Conservation (phyloP, 92 coral and sea anemone species). For the Diadumene lineata region DNA sequence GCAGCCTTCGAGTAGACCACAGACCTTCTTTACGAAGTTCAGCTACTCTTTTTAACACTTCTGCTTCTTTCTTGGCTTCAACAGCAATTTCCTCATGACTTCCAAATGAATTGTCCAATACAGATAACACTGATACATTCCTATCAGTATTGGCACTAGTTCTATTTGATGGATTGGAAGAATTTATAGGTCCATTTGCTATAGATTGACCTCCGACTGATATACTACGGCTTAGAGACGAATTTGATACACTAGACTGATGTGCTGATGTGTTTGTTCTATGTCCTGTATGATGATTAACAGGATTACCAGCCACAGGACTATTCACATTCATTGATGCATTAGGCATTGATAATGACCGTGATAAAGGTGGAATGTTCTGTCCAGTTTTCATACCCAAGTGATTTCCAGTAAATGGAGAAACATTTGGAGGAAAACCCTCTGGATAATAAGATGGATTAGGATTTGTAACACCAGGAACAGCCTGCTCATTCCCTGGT, state of each 20-base stretch:
- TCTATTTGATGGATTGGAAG: conserved; percentile 11
- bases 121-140: conserved; percentile 74
- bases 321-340: conserved; percentile 40
- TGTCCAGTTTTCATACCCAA: conserved; percentile 55
- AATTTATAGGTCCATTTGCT: conserved; percentile 68
- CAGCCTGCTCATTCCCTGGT: conserved; percentile 76
- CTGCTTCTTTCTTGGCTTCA: conserved; percentile 95
- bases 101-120: conserved; percentile 79
- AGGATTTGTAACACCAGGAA: conserved; percentile 50
- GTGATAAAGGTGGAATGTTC: conserved; percentile 55
- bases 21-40: conserved; percentile 97
- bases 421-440: conserved; percentile 82
- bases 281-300: conserved; percentile 32
- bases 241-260: conserved; percentile 12
- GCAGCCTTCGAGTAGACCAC: conserved; percentile 87
- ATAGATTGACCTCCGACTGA: conserved; percentile 41
- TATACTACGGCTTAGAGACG: conserved; percentile 27
- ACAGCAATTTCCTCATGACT: conserved; percentile 91
- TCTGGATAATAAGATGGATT: conserved; percentile 69
- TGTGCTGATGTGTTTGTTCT: conserved; percentile 10
- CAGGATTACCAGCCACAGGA: conserved; percentile 22
- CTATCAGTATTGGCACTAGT: conserved; percentile 36
- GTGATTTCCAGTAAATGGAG: conserved; percentile 82
- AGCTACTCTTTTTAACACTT: conserved; percentile 85
- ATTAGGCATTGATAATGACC: conserved; percentile 77